A percentile compares a stretch with the other conserved stretches of the same genome.
Conservation (phyloP, 23 tunicate species). For the Trididemnum miniatum region DNA sequence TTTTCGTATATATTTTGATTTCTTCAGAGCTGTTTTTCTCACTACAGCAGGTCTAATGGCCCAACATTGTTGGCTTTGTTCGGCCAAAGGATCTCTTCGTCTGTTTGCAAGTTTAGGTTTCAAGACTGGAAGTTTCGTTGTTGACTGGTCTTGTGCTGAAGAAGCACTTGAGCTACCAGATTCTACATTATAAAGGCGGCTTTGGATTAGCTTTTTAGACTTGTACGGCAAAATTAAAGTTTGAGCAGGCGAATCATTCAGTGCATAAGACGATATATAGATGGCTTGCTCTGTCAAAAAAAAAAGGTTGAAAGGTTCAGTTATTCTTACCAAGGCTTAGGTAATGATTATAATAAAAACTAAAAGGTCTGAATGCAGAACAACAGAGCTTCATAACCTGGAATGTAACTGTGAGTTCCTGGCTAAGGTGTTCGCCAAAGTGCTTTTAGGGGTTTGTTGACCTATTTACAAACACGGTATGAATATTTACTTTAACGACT, state of each 20-base stretch:
- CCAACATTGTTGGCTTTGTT: not conserved
- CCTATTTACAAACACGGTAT: too few relatives aligned
- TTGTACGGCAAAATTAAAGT: not conserved
- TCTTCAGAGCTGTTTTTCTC: not conserved
- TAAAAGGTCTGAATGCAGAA: too few relatives aligned
- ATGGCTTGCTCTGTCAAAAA: slow-evolving; percentile 2
- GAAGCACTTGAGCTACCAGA: not conserved
- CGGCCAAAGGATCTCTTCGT: not conserved
- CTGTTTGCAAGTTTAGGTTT: not conserved
- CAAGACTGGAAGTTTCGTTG: not conserved
- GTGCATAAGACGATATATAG: slow-evolving; percentile 17
- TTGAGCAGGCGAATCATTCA: not conserved
- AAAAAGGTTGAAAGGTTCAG: too few relatives aligned
- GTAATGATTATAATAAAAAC: too few relatives aligned
- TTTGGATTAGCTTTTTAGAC: not conserved
- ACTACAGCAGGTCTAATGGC: not conserved
- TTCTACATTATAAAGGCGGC: not conserved
- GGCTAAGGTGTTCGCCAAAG: too few relatives aligned
- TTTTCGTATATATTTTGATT: not conserved
- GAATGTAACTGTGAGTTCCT: too few relatives aligned
- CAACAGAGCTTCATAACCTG: too few relatives aligned
- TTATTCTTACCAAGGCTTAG: too few relatives aligned
- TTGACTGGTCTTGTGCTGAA: not conserved
- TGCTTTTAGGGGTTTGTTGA: too few relatives aligned
- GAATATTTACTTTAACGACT: too few relatives aligned